Evolutionary conservation across 2,113 vertebrate genomes (phyloP).

Genomic region (Vulpes vulpes): DNA sequence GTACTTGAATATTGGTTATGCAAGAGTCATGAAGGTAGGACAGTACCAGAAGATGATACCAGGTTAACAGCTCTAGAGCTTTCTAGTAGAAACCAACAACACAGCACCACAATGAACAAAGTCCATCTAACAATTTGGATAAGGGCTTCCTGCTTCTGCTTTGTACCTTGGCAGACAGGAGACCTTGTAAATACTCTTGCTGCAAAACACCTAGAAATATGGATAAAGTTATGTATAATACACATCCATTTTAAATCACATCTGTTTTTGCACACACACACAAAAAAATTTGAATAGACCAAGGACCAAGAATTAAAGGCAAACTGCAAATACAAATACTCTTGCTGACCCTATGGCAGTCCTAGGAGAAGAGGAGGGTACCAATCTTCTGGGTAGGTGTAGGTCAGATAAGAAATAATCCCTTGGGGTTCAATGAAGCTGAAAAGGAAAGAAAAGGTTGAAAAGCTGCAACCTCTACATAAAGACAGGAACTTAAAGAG

Average conservation of each 20-base stretch:
- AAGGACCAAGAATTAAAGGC: constrained; percentile 27
- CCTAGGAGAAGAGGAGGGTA: neutral
- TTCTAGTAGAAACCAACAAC: neutral
- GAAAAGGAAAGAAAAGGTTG: neutral
- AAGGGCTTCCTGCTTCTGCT: neutral
- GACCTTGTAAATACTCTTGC: neutral
- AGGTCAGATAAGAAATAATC: constrained; percentile 22
- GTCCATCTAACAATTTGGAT: neutral
- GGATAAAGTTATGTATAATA: neutral
- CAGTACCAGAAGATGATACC: neutral
- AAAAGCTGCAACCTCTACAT: neutral
- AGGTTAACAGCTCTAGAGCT: neutral
- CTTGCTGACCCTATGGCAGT: neutral
- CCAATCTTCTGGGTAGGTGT: neutral
- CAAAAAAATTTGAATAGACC: neutral
- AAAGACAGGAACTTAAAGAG: neutral
- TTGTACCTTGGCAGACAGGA: neutral
- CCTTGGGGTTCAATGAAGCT: neutral
- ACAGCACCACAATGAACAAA: neutral
- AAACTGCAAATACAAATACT: constrained; percentile 20
- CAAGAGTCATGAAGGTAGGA: neutral
- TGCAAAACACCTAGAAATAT: neutral
- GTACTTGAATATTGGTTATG: neutral
- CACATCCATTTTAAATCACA: constrained; percentile 12
- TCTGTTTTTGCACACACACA: neutral